These are phyloP conservation scores for Idaea biselata DNA, from an alignment of 2,888 invertebrate species.

Conservation along the genomic window DNA sequence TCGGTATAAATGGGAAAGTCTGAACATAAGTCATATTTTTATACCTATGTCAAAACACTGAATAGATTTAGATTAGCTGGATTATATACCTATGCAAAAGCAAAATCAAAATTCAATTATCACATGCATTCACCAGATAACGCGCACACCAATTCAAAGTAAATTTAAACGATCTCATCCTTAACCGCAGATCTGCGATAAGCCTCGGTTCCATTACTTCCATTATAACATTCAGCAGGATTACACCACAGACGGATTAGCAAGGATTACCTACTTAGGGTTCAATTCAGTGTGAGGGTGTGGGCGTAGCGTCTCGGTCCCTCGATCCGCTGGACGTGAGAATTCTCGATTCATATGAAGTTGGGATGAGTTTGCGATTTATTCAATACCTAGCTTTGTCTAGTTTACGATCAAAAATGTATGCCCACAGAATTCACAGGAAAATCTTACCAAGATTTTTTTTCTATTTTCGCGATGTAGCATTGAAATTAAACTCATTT, in stretches of 20 bases:
- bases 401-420: too few relatives aligned
- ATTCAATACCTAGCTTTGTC: background rate
- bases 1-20: too few relatives aligned
- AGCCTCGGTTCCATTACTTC: background rate
- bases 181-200: background rate
- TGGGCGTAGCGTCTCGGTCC: background rate
- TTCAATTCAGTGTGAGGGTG: conserved; percentile 4
- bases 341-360: background rate
- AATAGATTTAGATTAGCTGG: background rate
- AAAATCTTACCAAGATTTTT: too few relatives aligned
- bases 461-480: too few relatives aligned
- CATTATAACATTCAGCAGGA: background rate
- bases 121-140: background rate
- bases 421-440: too few relatives aligned
- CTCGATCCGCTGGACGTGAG: background rate
- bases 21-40: too few relatives aligned
- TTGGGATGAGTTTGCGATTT: background rate
- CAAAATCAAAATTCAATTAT: background rate
- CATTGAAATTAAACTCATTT: too few relatives aligned
- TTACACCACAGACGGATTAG: background rate
- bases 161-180: background rate
- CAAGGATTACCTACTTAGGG: background rate
- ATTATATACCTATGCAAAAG: background rate
- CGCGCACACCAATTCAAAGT: background rate
- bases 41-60: too few relatives aligned